Evolutionary conservation across 1,140 invertebrate species (phyloP).

Genomic region (Neodiprion fabricii): DNA sequence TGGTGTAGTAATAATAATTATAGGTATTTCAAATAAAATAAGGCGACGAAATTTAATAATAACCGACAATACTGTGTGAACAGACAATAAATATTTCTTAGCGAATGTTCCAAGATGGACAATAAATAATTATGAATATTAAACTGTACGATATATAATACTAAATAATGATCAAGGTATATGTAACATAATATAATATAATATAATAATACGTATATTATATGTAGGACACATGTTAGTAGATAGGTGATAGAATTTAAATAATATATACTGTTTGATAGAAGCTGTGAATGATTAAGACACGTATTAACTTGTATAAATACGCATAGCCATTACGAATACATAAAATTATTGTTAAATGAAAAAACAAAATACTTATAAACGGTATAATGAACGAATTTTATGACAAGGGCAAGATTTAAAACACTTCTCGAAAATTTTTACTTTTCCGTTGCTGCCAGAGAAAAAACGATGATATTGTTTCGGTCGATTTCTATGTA

Average conservation of each 20-base stretch:
- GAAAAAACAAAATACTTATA: too few species aligned
- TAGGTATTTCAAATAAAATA: conserved; percentile 6
- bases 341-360: too few species aligned
- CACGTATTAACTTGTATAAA: too few species aligned
- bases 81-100: conserved; percentile 58
- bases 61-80: conserved; percentile 59
- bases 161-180: background rate
- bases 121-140: conserved; percentile 41
- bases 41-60: conserved; percentile 39
- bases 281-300: too few species aligned
- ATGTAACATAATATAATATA: background rate
- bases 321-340: too few species aligned
- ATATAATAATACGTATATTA: background rate
- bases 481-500: too few species aligned
- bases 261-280: background rate
- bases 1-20: conserved; percentile 19
- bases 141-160: background rate
- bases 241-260: background rate
- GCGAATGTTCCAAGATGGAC: conserved; percentile 49
- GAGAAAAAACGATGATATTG: too few species aligned
- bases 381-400: too few species aligned
- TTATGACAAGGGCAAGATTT: too few species aligned
- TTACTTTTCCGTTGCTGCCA: too few species aligned
- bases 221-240: conserved; percentile 1
- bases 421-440: too few species aligned